Base-by-base conservation (phyloP, 2,113 vertebrate genomes). In the Periophthalmodon schlosseri region DNA sequence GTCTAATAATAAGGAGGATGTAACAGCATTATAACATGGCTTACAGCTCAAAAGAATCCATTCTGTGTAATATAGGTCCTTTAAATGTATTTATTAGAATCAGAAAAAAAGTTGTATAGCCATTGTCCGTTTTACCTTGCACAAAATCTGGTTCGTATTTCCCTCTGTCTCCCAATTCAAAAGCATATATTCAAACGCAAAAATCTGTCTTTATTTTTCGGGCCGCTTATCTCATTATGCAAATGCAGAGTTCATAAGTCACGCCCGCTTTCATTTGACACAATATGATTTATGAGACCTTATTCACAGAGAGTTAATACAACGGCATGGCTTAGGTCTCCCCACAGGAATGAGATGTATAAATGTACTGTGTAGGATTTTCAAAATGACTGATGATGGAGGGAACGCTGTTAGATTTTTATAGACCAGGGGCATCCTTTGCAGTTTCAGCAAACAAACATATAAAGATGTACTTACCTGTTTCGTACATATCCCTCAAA, bases 391-490 rank as follows among this genome's bases (percentile, higher is more conserved):
- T 77, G 49, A 68, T 9, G 73, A 70, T 69, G 78, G 72, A 84
- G 71, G 61, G 73, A 24, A 44, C 28, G 3, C 56, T 61, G 16
- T 46, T 75, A 14, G 18, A 24, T 54, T 50, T 18, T 46, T 2
- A 68, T 72, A 36, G 15, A 76, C 24, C 50, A 12, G 23, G 23
- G 58, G 18, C 20, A 56, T 70, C 16, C 60, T 16, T 1, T 57
- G 64, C 21, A 13, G 44, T 11, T 7, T 28, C 21, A 60, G 57
- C 50, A 75, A 81, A 36, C 16, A 34, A 64, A 1, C 33, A 65
- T 39, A 2, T 57, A 79, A 77, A 75, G 33, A 70, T 78, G 70
- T 73, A 93, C 93, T 92, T 91, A 93, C 93, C 94, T 92, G 84
- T 68, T 84, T 65, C 65, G 3, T 28, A 56, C 75, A 89, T 92